These are phyloP conservation scores for Trissolcus brochymenae DNA, from an alignment of 2,888 invertebrate species.

Conservation along the genomic window DNA sequence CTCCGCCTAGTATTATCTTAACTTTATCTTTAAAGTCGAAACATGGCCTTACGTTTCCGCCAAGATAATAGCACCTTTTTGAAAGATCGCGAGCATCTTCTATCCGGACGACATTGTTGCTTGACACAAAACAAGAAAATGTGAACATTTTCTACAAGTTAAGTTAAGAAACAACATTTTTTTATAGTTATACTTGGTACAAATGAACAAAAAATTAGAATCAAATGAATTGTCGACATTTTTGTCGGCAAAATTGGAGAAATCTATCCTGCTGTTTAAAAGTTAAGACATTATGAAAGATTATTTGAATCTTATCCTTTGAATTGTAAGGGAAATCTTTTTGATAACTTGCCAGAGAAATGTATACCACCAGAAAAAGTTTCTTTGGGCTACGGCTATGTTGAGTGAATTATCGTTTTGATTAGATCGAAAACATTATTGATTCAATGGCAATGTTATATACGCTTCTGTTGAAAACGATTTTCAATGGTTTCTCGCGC, in stretches of 20 bases:
- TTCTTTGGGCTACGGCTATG: constrained; percentile 47
- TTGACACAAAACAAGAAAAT: constrained; percentile 24
- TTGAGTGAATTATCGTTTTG: constrained; percentile 52
- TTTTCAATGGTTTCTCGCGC: constrained; percentile 39
- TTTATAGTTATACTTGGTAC: too few species aligned
- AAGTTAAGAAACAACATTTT: too few species aligned
- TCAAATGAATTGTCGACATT: too few species aligned
- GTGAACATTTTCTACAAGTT: background rate
- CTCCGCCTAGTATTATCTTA: constrained; percentile 32
- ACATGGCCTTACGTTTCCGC: constrained; percentile 42
- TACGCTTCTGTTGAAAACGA: constrained; percentile 36
- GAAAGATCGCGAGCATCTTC: constrained; percentile 17
- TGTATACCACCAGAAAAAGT: constrained; percentile 34
- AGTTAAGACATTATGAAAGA: constrained; percentile 9
- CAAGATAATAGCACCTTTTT: constrained; percentile 27
- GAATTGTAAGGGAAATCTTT: constrained; percentile 32
- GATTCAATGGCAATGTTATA: constrained; percentile 43
- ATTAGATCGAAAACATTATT: constrained; percentile 52
- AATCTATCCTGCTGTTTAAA: background rate
- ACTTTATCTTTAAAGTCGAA: constrained; percentile 40
- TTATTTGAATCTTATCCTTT: constrained; percentile 28
- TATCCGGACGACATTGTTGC: constrained; percentile 6
- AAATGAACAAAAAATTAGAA: too few species aligned
- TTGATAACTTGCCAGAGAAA: constrained; percentile 48
- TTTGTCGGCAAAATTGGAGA: too few species aligned